These are phyloP conservation scores for Stigmatopora nigra DNA, from an alignment of 2,113 vertebrate genomes.

Conservation along the genomic window DNA sequence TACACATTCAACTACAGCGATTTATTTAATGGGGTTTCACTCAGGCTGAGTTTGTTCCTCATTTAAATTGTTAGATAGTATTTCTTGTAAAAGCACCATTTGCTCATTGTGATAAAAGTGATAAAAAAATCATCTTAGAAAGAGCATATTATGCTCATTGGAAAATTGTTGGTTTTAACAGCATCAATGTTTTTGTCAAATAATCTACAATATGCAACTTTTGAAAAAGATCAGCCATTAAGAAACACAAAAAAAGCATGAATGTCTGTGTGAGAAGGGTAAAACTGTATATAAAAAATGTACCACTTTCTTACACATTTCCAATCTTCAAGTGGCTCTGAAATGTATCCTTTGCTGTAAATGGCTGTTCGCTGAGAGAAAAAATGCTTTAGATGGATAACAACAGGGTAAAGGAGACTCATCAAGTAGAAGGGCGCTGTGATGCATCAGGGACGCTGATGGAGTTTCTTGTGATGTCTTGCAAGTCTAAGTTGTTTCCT, in stretches of 20 bases:
- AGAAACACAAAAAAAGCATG: not conserved
- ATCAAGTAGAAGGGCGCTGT: slow-evolving; percentile 10
- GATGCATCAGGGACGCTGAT: slow-evolving; percentile 21
- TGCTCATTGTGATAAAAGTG: not conserved
- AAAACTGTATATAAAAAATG: not conserved
- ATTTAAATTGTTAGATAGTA: not conserved
- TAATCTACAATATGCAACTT: not conserved
- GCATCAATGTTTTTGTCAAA: not conserved
- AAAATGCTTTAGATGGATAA: slow-evolving; percentile 13
- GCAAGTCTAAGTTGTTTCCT: slow-evolving; percentile 26
- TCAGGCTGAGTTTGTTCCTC: not conserved
- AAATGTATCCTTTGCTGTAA: not conserved
- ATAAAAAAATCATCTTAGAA: not conserved
- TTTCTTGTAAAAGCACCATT: not conserved
- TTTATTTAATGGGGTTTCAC: not conserved
- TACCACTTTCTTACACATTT: not conserved
- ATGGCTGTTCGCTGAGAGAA: slow-evolving; percentile 24
- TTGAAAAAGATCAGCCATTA: not conserved
- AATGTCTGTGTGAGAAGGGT: not conserved
- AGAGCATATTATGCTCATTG: not conserved
- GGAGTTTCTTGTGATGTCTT: slow-evolving; percentile 35
- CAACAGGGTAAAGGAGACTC: slow-evolving; percentile 8
- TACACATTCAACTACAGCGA: slow-evolving; percentile 16
- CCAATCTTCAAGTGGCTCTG: not conserved
- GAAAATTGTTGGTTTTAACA: no score